phyloP scores from a whole-genome alignment of 2,113 vertebrate species.

The Thunnus thynnus region DNA sequence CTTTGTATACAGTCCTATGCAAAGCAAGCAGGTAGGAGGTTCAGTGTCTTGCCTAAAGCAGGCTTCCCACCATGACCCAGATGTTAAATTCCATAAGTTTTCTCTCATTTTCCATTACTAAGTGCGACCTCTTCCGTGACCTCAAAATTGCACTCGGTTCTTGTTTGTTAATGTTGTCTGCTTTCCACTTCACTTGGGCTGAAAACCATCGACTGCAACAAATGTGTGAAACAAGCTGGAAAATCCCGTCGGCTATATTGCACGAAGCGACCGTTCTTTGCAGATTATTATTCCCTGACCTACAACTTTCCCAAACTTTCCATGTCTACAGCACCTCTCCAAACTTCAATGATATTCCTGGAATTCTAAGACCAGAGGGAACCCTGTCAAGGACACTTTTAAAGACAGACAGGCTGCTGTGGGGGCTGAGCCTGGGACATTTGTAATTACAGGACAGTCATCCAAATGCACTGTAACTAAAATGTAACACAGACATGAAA shows the following conservation, averaged over 20 bases:
- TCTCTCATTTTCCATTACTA: slow-evolving; percentile 20
- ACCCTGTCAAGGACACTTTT: slow-evolving; percentile 19
- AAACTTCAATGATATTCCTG: slow-evolving; percentile 11
- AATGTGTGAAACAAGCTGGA: slow-evolving; percentile 30
- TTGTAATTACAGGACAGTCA: slow-evolving; percentile 13
- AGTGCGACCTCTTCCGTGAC: not conserved
- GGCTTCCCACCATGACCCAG: slow-evolving; percentile 27
- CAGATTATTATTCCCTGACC: not conserved
- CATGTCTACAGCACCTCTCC: not conserved
- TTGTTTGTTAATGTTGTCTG: slow-evolving; percentile 12
- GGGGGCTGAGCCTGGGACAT: not conserved
- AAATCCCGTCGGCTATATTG: slow-evolving; percentile 13
- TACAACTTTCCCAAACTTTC: slow-evolving; percentile 14
- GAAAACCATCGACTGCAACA: slow-evolving; percentile 13
- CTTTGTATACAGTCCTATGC: not conserved
- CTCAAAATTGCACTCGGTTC: not conserved
- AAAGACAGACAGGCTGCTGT: not conserved
- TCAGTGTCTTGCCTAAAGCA: slow-evolving; percentile 12
- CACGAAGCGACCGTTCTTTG: not conserved
- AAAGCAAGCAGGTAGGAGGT: slow-evolving; percentile 1
- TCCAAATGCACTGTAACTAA: slow-evolving; percentile 23
- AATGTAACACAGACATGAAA: slow-evolving; percentile 25
- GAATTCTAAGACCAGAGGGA: slow-evolving; percentile 21
- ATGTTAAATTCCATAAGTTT: slow-evolving; percentile 50
- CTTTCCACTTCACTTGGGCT: not conserved